These are phyloP conservation scores for Platypus cylindrus DNA, from an alignment of 2,888 invertebrate genomes.

Conservation along the genomic window DNA sequence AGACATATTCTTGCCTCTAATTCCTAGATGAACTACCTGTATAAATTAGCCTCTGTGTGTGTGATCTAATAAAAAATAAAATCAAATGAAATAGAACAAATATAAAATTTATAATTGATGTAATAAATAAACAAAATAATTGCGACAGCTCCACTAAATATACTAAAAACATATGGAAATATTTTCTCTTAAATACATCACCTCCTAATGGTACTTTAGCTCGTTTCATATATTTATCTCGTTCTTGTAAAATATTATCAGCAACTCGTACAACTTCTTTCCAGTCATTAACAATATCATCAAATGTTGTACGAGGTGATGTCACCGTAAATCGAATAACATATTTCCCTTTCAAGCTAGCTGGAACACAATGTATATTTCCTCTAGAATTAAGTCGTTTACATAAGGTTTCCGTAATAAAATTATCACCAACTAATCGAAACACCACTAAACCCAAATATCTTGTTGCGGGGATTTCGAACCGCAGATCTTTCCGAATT, in stretches of 20 bases:
- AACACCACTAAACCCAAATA: slow-evolving; percentile 87
- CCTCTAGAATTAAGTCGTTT: slow-evolving; percentile 81
- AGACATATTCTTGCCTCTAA: too few relatives aligned
- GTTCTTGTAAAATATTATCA: slow-evolving; percentile 53
- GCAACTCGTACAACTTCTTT: slow-evolving; percentile 66
- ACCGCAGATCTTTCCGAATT: slow-evolving; percentile 68
- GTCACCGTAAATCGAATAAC: slow-evolving; percentile 91
- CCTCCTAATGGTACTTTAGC: slow-evolving; percentile 66
- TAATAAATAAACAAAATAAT: too few relatives aligned
- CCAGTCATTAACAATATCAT: slow-evolving; percentile 78
- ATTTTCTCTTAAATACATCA: too few relatives aligned
- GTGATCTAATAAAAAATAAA: too few relatives aligned
- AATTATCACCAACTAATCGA: slow-evolving; percentile 72
- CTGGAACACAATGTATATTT: slow-evolving; percentile 87
- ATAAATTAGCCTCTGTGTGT: too few relatives aligned
- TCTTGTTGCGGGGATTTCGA: slow-evolving; percentile 79
- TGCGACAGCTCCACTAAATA: too few relatives aligned
- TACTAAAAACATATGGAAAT: too few relatives aligned
- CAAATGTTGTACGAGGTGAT: slow-evolving; percentile 68
- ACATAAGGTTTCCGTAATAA: slow-evolving; percentile 75
- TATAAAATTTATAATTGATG: too few relatives aligned
- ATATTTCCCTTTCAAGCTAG: slow-evolving; percentile 77
- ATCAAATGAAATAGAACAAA: too few relatives aligned
- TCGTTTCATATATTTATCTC: slow-evolving; percentile 40
- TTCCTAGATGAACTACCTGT: too few relatives aligned